Base-by-base conservation (phyloP, 2,888 invertebrate species). In the Syrphus vitripennis region DNA sequence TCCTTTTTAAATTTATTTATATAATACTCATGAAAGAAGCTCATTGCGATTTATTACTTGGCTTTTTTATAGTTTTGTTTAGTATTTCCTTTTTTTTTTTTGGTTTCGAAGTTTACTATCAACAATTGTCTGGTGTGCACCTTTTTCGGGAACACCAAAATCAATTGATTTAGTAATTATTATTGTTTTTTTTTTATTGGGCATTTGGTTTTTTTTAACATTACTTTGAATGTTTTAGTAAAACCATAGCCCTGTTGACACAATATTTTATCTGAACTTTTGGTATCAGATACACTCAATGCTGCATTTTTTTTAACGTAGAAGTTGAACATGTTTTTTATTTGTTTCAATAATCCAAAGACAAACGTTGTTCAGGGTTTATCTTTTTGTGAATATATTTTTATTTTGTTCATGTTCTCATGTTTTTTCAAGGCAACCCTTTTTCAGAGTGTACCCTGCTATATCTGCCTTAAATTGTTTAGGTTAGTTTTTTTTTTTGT, bases 181-280 rank as follows among this genome's bases (percentile, higher is more conserved):
- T 34, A 1, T 19, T 6, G 9, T 57, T 37, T 6, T 45, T 24
- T 29, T 29, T 53, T 55, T 48, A 29, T 50, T 61, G 6, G 4
- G 26, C 65, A 55, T 63, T 21, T 29, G 69, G 59, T 63, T 61
- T 10, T 96, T 95, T 83, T 94, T 94, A 29, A 95, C 93, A 89
- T 16, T 26, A 95, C 86, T 95, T 94, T n/a, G n/a, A n/a, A 86
- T 94, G 92, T 0, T 95, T 93, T 94, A 97, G 95, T 91, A 96
- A 95, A 90, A 95, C 93, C 91, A 96, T 95, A 50, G 94, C 93
- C 21, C 93, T 92, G 12, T 94, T 94, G 88, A 94, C 93, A 10
- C n/a, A n/a, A n/a, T n/a, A 91, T 90, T 0, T 65, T 29, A 50
- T n/a, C 89, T 89, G 2, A 90, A 88, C 3, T 69, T 63, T 10